Evolutionary conservation across 2,113 vertebrate genomes (phyloP), one percentile per base, ranked within the genome.

Genomic region (Syngnathoides biaculeatus): DNA sequence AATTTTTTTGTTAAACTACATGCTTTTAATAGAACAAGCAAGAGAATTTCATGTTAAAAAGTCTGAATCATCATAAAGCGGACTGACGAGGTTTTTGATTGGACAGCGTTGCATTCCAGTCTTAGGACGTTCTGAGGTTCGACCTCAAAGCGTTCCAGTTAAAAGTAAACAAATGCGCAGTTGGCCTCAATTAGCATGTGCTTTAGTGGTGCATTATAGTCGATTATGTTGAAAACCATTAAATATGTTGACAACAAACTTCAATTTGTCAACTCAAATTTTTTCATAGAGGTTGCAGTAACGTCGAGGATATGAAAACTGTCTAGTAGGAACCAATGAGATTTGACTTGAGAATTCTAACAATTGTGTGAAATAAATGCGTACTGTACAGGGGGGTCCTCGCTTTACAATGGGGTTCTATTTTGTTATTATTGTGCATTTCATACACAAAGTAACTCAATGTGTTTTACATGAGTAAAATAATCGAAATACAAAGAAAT

Each of bases 41-140:
- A 17, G 15, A 1, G 8, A 50, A 50, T 52, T n/a, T 52, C 8
- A 11, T n/a, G 20, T n/a, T 0, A 3, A 50, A 50, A 50, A 11
- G 7, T 50, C 48, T 5, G 10, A 52, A 22, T 22, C 30, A 35
- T 35, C 30, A 35, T 35, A 35, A 35, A 35, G 42, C 42, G 14
- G 42, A 43, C 48, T 11, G 48, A 8, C 2, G 9, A 11, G 10
- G 20, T 22, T 52, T 52, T 79, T 65, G 55, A 70, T 72, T 75
- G 78, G 79, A 88, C 74, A 67, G 75, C 79, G 39, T 57, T 66
- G 74, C 35, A 60, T 60, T 60, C 35, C 58, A 40, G 35, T 20
- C 35, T 20, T 22, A 19, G 35, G 19, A 60, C 43, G 10, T 42
- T 62, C n/a, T 8, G 40, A 42, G 59, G 38, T 58, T 11, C 12